Base-by-base conservation (phyloP, 2,113 vertebrate genomes). In the Hyperopisus bebe region DNA sequence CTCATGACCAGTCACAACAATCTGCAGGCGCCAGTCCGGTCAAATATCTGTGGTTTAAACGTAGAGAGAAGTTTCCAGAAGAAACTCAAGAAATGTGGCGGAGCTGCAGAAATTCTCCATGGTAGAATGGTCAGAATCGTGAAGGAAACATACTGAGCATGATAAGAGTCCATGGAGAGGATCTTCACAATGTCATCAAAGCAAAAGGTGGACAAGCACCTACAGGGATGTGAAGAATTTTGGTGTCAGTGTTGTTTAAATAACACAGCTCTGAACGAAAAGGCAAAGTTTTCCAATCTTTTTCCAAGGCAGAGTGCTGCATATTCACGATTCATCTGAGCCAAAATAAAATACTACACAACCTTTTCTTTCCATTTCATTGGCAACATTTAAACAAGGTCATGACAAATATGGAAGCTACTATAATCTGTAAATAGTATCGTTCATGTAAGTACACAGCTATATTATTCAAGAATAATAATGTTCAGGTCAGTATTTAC, bases 91-190 rank as follows among this genome's bases (percentile, higher is more conserved):
- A 84, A 84, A n/a, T 19, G 4, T 27, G 35, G 5, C n/a, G 0
- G 24, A 47, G 82, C 42, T 84, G 44, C 82, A 84, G 74, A 84
- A 47, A 84, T 84, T 84, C 82, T 84, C 21, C 82, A 84, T 47
- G 82, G 44, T 46, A 44, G 44, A 47, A 47, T 46, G 82, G 44
- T 24, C 39, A 83, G 24, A 47, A 83, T 44, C 42, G 8, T 19
- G 31, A 39, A 44, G 70, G 44, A 47, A 83, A 42, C 80, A 47
- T n/a, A 46, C 35, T 3, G 19, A 11, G 44, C 19, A 39, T n/a
- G 82, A 84, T 80, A 80, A 80, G 31, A 35, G 31, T 7, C 35
- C 42, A 47, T 19, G n/a, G 82, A 46, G 82, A 44, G 24, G 35
- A 46, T 24, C 82, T 46, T 84, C 82, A 46, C 42, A 84, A 84